Percentiles rank a stretch among this genome's conserved stretches.
Conservation (phyloP, 92 coral and sea anemone genomes). For the Hydrozoanthus gracilis region DNA sequence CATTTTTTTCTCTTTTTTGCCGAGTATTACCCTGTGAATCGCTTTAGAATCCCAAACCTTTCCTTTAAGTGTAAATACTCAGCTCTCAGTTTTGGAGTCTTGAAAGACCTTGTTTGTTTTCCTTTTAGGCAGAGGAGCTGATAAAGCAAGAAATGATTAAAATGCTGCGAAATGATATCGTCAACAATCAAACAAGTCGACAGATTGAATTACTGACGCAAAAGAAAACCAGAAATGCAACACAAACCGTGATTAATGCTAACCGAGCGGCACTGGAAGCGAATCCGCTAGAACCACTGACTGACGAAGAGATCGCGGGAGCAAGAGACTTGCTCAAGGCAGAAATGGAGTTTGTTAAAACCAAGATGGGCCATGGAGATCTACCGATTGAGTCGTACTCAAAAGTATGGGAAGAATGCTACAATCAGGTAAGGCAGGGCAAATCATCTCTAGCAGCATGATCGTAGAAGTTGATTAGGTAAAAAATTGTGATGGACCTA, state of each 20-base stretch:
- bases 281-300: slow-evolving; percentile 80
- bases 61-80: neutral
- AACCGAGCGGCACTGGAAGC: slow-evolving; percentile 83
- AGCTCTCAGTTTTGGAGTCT: neutral
- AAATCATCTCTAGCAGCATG: no score
- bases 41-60: no score
- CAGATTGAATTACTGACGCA: slow-evolving; percentile 92
- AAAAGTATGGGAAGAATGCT: slow-evolving; percentile 98
- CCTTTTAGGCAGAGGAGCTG: slow-evolving; percentile 89
- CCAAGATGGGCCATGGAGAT: slow-evolving; percentile 93
- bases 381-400: slow-evolving; percentile 94
- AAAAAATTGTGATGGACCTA: no score
- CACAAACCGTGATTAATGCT: slow-evolving; percentile 85
- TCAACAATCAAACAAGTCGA: slow-evolving; percentile 80
- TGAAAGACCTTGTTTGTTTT: neutral
- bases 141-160: slow-evolving; percentile 94
- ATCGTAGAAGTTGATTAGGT: no score
- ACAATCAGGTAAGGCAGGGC: slow-evolving; percentile 71
- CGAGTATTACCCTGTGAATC: no score
- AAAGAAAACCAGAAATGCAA: slow-evolving; percentile 85
- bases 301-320: slow-evolving; percentile 85
- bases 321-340: slow-evolving; percentile 71
- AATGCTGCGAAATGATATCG: slow-evolving; percentile 92
- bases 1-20: no score
- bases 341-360: slow-evolving; percentile 91